These are phyloP conservation scores for Phengaris alcon DNA, from an alignment of 2,888 invertebrate genomes.

Conservation along the genomic window DNA sequence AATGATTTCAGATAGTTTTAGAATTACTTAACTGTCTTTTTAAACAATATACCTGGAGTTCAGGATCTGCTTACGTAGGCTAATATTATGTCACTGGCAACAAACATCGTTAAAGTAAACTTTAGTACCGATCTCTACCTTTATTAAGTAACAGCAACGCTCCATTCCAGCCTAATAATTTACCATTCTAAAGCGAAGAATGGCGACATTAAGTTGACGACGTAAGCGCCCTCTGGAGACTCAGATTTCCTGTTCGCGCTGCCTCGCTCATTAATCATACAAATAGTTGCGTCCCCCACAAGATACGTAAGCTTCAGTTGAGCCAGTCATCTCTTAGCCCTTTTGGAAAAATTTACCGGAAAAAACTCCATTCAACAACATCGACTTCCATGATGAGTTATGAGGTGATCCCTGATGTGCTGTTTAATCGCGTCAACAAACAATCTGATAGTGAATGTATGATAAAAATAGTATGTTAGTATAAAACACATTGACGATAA, in stretches of 20 bases:
- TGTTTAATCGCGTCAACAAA: constrained; percentile 3
- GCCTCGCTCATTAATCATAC: constrained; percentile 58
- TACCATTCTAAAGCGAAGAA: background rate
- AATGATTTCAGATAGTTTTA: too few relatives aligned
- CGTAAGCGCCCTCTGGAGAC: constrained; percentile 55
- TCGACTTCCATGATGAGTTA: constrained; percentile 41
- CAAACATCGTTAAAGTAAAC: too few relatives aligned
- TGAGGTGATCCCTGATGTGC: constrained; percentile 36
- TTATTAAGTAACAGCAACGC: too few relatives aligned
- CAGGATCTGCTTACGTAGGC: too few relatives aligned
- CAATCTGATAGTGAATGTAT: background rate
- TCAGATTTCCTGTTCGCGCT: constrained; percentile 46
- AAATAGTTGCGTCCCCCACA: constrained; percentile 51
- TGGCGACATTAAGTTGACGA: constrained; percentile 44
- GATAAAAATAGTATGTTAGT: background rate
- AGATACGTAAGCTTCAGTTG: constrained; percentile 59
- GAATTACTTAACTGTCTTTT: too few relatives aligned
- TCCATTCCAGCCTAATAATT: too few relatives aligned
- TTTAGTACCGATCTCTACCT: too few relatives aligned
- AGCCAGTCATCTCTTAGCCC: constrained; percentile 61
- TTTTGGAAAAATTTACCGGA: constrained; percentile 48
- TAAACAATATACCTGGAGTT: too few relatives aligned
- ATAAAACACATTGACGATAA: too few relatives aligned
- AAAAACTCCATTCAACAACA: constrained; percentile 46
- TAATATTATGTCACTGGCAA: too few relatives aligned